Conservation (phyloP, 2,888 invertebrate species). For the Trichopria drosophilae region DNA sequence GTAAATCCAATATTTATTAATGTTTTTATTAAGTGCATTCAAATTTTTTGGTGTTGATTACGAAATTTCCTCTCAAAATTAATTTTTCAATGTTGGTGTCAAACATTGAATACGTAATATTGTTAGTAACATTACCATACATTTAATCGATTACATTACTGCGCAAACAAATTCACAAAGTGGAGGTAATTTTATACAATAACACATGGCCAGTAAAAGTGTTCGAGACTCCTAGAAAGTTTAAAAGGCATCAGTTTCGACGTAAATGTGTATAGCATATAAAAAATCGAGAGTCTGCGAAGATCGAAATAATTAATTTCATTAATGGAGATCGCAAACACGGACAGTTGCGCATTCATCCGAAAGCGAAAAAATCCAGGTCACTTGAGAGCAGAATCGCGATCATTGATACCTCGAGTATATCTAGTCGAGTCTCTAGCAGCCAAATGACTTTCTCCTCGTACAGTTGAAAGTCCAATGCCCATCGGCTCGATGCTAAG, state of each 20-base stretch:
- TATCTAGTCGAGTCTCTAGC: constrained; percentile 37
- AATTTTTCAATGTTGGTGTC: background rate
- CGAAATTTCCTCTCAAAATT: constrained; percentile 4
- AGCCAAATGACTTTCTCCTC: constrained; percentile 44
- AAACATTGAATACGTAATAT: constrained; percentile 1
- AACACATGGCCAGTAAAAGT: no score
- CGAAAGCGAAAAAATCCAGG: constrained; percentile 23
- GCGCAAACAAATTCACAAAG: no score
- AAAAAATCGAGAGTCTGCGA: no score
- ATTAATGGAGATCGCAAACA: no score
- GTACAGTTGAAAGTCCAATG: constrained; percentile 46
- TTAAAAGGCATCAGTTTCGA: constrained; percentile 12
- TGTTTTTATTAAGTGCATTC: background rate
- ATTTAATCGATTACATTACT: no score
- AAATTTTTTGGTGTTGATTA: background rate
- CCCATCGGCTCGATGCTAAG: constrained; percentile 23
- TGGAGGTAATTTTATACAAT: no score
- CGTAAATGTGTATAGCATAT: no score
- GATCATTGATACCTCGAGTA: constrained; percentile 41
- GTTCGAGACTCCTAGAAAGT: constrained; percentile 4
- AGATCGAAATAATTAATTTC: no score
- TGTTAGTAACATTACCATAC: no score
- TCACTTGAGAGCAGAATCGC: constrained; percentile 29
- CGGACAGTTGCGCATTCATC: constrained; percentile 1
- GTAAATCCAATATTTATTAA: constrained; percentile 5